Base-by-base conservation (phyloP, 2,797 vertebrate genomes). In the Aplochiton taeniatus region DNA sequence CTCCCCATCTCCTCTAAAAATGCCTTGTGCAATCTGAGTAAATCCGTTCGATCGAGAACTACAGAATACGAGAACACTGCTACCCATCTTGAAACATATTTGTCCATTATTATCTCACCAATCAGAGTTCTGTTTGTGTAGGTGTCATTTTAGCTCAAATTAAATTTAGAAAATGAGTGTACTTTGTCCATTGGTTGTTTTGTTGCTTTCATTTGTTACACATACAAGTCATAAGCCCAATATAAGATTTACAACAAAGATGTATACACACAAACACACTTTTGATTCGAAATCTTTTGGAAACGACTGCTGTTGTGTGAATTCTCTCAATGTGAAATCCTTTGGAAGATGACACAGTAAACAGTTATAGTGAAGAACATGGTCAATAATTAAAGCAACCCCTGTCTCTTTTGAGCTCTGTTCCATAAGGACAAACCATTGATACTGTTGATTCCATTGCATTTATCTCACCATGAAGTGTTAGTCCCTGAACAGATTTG, bases 351-450 rank as follows among this genome's bases (percentile, higher is more conserved):
- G 77, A 75, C 65, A 58, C 10, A 3, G 20, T 73, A 88, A 81
- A 77, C 64, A 64, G 47, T 4, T 63, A 46, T 84, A 86, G 89
- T 80, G 72, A 84, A 49, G 59, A 88, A 85, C 83, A 56, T 70
- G 66, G 72, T 67, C 49, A 16, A 42, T 72, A 66, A 79, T 64
- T 69, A 70, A 74, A 77, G 59, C 49, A 47, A 81, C 54, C 46
- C 47, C 31, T 31, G 16, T 11, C 17, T 61, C 59, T 61, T 16
- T 41, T 46, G 49, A 11, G 31, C 31, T 31, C 31, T 3, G 6
- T 31, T 31, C 31, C 31, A 31, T 31, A 31, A 6, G 31, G 31
- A 31, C 31, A 31, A 31, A 31, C 31, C 31, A 31, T 31, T 31
- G 2, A 6, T 31, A 31, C 31, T 31, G 31, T 31, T 31, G 31